phyloP scores from a whole-genome alignment of 2,797 vertebrate genomes.

The Aselliscus stoliczkanus region DNA sequence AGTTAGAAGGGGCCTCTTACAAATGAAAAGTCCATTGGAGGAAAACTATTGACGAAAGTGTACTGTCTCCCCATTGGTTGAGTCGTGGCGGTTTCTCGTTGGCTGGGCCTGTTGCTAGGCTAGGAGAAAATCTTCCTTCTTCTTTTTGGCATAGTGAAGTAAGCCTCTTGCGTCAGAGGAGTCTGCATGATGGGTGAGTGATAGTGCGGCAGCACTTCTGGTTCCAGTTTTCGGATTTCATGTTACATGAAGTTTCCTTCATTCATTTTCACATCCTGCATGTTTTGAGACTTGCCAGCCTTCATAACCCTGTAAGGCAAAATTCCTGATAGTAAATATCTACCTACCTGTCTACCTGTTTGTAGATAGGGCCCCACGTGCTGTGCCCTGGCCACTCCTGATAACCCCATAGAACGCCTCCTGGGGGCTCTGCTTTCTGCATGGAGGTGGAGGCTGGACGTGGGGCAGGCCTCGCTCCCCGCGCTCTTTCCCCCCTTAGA shows the following conservation, averaged over 20 bases:
- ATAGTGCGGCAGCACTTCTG: too few species aligned
- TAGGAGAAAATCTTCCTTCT: not conserved
- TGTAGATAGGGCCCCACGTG: too few species aligned
- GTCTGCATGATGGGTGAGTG: too few species aligned
- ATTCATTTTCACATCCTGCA: not conserved
- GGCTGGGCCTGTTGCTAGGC: not conserved
- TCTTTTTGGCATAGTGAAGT: not conserved
- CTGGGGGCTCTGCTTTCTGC: too few species aligned
- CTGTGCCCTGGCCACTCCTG: too few species aligned
- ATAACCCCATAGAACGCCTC: too few species aligned
- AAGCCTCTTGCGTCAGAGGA: not conserved
- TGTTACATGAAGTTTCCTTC: not conserved
- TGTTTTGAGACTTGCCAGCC: not conserved
- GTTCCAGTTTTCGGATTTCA: not conserved
- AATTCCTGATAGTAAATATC: not conserved
- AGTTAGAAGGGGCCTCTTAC: not conserved
- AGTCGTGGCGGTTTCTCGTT: not conserved
- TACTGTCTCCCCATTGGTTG: not conserved
- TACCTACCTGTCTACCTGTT: too few species aligned
- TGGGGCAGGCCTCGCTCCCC: too few species aligned
- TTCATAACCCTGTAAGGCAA: not conserved
- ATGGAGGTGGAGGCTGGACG: too few species aligned
- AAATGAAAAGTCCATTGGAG: not conserved
- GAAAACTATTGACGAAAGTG: not conserved
- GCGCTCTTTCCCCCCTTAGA: too few species aligned